Evolutionary conservation across 2,113 vertebrate species (phyloP).

Genomic region (Zapornia atra): DNA sequence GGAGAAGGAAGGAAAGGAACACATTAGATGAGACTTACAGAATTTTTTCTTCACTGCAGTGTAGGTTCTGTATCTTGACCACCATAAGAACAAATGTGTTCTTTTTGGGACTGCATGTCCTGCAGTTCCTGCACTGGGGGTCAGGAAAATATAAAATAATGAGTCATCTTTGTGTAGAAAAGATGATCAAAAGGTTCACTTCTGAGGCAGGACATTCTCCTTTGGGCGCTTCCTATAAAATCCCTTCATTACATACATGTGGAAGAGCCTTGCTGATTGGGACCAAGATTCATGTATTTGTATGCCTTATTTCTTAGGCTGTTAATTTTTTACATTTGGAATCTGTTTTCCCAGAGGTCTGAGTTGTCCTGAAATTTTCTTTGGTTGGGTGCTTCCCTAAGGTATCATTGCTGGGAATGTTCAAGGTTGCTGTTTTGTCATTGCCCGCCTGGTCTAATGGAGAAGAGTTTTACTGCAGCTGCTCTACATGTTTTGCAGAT

Average conservation of each 20-base stretch:
- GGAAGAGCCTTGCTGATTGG: neutral
- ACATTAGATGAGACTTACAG: neutral
- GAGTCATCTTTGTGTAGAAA: neutral
- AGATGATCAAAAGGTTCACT: neutral
- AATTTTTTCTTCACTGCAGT: neutral
- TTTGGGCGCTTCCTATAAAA: neutral
- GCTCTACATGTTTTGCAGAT: neutral
- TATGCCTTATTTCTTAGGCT: neutral
- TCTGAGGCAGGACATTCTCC: neutral
- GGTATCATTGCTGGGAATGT: neutral
- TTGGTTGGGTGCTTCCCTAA: neutral
- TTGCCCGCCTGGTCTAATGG: neutral
- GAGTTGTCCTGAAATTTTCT: neutral
- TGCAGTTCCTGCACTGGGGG: neutral
- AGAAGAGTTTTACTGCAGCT: neutral
- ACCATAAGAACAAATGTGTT: neutral
- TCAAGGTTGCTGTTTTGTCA: neutral
- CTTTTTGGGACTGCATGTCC: neutral
- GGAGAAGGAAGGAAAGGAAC: neutral
- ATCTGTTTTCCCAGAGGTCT: neutral
- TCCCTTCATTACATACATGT: rapidly evolving
- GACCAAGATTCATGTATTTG: neutral
- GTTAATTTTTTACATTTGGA: neutral
- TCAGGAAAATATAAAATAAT: neutral
- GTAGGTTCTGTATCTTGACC: neutral